Evolutionary conservation across 2,888 invertebrate species (phyloP).

Genomic region (Abrostola triplasia): DNA sequence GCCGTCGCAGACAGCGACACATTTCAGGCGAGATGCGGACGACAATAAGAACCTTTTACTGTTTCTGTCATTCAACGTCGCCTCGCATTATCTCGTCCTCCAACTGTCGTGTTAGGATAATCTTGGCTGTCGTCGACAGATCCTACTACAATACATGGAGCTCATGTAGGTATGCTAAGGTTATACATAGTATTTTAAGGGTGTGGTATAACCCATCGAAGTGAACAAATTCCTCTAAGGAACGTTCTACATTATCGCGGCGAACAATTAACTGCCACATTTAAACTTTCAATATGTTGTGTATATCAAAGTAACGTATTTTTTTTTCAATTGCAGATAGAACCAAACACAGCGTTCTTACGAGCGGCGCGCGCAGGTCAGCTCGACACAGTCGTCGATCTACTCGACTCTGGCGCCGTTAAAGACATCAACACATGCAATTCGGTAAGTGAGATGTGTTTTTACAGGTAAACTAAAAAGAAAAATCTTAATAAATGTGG

Average conservation of each 20-base stretch:
- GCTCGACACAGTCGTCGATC: slow-evolving; percentile 97
- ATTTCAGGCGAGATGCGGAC: background rate
- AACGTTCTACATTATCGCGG: no score
- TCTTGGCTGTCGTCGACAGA: background rate
- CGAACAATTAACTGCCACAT: no score
- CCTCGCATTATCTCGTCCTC: background rate
- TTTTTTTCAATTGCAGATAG: slow-evolving; percentile 90
- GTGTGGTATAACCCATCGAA: no score
- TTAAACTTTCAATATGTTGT: no score
- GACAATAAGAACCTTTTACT: slow-evolving; percentile 1
- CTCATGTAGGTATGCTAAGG: no score
- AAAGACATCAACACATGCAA: slow-evolving; percentile 99
- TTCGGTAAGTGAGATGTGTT: slow-evolving; percentile 91
- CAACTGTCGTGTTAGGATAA: background rate
- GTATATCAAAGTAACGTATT: background rate
- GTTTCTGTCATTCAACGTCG: slow-evolving; percentile 3
- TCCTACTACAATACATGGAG: background rate
- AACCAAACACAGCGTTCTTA: slow-evolving; percentile 98
- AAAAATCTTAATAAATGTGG: no score
- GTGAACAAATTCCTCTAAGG: no score
- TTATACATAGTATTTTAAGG: no score
- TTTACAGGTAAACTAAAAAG: background rate
- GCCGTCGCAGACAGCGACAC: background rate
- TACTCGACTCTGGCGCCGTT: slow-evolving; percentile 94
- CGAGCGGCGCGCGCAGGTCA: slow-evolving; percentile 99